Evolutionary conservation across 2,113 vertebrate species (phyloP), one percentile per base, ranked within the genome.

Genomic region (Megatriorchis doriae): DNA sequence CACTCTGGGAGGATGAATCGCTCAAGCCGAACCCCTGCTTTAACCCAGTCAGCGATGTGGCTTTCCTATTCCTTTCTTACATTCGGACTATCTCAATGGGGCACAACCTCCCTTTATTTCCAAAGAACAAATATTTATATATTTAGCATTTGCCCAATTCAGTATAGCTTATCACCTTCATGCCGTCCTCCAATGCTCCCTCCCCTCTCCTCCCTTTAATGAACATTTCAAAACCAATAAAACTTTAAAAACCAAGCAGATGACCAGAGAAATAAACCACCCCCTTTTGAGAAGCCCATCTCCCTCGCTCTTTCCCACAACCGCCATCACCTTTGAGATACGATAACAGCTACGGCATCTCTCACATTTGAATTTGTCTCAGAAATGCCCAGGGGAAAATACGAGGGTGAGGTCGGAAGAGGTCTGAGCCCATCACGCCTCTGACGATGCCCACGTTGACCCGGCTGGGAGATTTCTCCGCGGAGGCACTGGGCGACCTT

Each of bases 401-500:
- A 48, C 0, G 3, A 58, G 56, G 27, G 56, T 40, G 87, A 71
- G 36, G 34, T 7, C 8, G 59, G n/a, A 53, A 62, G 65, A 47
- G 25, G 31, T 6, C 23, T 43, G 50, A 87, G 32, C 38, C 45
- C 18, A 4, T 58, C 68, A 36, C 0, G 4, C 45, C 17, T 40
- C n/a, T 45, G 84, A 9, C 17, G 77, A 29, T 89, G 77, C 45
- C 16, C 67, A 16, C 11, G 0, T 3, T 38, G 82, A 21, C 34
- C 50, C 0, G 0, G 16, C 34, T 53, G 79, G 42, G 56, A 63
- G 29, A 13, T 34, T 34, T 77, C 79, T 67, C 61, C 34, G 34
- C 62, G 59, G 56, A 47, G 14, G 13, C 56, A n/a, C 50, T 0
- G 0, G 50, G 58, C 0, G 18, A 38, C 59, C 42, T 81, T 55